Evolutionary conservation across 1,140 invertebrate genomes (phyloP), one percentile per base, ranked within the genome.

Genomic region (Drosophila erecta): DNA sequence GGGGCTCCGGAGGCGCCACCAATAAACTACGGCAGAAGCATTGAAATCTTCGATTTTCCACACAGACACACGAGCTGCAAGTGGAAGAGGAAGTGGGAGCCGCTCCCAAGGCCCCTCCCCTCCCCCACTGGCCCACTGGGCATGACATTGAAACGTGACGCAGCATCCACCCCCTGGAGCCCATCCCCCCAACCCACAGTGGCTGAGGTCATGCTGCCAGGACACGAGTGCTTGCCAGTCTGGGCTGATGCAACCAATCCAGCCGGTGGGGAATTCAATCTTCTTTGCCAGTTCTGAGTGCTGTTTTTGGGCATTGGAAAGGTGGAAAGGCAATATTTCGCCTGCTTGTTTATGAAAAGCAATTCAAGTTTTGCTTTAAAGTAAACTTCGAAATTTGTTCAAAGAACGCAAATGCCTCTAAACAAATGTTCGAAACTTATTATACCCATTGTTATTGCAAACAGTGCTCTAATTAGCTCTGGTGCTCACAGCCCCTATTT

Each of bases 61-160:
- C 70, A 57, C 54, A 56, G 60, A 71, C 65, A 60, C 59, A 81
- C 44, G 35, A 53, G 47, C 27, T 49, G 46, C 57, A 55, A 24
- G 24, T 4, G 4, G 24, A 24, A 17, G 17, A 17, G 17, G 17
- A 69, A 49, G 41, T 17, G 40, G 27, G 22, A 47, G 20, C 54
- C 55, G 30, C 41, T 55, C 71, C 55, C 51, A 43, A 71, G 33
- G 15, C 38, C 37, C 56, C 46, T 56, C 38, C 37, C 56, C 46
- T 56, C 15, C 15, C 35, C 30, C 41, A 20, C 47, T 27, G 37
- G 22, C 50, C 55, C 67, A 67, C 38, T 77, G 67, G 69, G 74
- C 74, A 81, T 86, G 81, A 81, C 81, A 86, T 86, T 81, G 76
- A 83, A 83, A 83, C 62, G 59, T 86, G 83, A 86, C 81, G 81